These are phyloP conservation scores for Malacoctenus gilli DNA, from an alignment of 2,797 vertebrate genomes.

Conservation along the genomic window DNA sequence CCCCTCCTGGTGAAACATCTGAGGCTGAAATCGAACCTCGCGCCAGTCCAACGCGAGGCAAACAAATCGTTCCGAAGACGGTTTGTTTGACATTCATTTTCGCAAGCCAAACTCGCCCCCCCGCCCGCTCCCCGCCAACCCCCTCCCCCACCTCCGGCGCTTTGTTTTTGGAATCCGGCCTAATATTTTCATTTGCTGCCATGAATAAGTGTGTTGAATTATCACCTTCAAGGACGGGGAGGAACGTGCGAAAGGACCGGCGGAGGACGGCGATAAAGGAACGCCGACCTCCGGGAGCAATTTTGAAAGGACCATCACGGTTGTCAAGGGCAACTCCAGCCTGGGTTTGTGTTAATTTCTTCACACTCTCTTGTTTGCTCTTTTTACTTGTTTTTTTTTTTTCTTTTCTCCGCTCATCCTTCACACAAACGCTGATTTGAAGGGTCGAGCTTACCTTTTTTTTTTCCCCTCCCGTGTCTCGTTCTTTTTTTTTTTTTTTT, in stretches of 20 bases:
- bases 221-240: conserved; percentile 76
- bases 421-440: conserved; percentile 56
- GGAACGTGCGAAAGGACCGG: conserved; percentile 59
- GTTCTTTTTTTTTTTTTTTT: conserved; percentile 52
- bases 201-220: conserved; percentile 56
- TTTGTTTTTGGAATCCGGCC: conserved; percentile 21
- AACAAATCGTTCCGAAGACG: conserved; percentile 14
- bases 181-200: conserved; percentile 44
- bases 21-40: too few species aligned
- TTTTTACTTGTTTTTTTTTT: conserved; percentile 24
- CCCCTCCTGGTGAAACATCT: conserved; percentile 2
- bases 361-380: conserved; percentile 42
- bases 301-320: conserved; percentile 91
- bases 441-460: conserved; percentile 44
- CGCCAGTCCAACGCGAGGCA: conserved; percentile 9
- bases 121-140: neutral
- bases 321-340: conserved; percentile 97
- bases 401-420: conserved; percentile 30
- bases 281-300: conserved; percentile 73
- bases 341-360: conserved; percentile 84
- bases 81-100: conserved; percentile 27
- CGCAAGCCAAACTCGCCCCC: conserved; percentile 10
- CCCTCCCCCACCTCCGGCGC: conserved; percentile 13
- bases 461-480: conserved; percentile 30
- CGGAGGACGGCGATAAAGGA: conserved; percentile 62